These are phyloP conservation scores for Argyrosomus japonicus DNA, from an alignment of 2,113 vertebrate species.

Conservation along the genomic window DNA sequence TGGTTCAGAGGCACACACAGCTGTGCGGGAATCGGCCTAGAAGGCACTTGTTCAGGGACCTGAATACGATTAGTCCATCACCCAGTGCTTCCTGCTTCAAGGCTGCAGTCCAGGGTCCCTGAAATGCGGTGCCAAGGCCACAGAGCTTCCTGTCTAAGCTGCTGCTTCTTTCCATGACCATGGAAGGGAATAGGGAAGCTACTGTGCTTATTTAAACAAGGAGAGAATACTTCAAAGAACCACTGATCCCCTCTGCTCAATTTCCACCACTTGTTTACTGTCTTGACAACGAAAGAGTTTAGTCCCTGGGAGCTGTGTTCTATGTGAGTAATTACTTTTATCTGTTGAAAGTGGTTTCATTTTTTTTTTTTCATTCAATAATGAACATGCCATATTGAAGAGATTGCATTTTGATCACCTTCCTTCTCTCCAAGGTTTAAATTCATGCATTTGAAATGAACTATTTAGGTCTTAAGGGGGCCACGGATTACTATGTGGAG, in stretches of 20 bases:
- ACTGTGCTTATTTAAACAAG: conserved; percentile 72
- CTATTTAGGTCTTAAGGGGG: conserved; percentile 27
- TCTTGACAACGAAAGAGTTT: conserved; percentile 66
- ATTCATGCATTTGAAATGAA: conserved; percentile 44
- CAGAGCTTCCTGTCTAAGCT: conserved; percentile 70
- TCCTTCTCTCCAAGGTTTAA: conserved; percentile 37
- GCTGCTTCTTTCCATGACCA: conserved; percentile 28
- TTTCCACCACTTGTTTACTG: conserved; percentile 74
- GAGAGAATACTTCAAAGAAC: conserved; percentile 72
- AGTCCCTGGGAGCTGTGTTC: conserved; percentile 47
- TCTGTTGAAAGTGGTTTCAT: conserved; percentile 43
- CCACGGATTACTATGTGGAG: neutral
- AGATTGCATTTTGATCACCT: conserved; percentile 59
- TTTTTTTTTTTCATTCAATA: conserved; percentile 34
- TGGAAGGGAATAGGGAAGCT: conserved; percentile 60
- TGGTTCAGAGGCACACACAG: conserved; percentile 71
- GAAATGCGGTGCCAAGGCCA: conserved; percentile 66
- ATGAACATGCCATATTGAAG: conserved; percentile 49
- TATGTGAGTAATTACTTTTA: conserved; percentile 60
- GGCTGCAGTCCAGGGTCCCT: conserved; percentile 65
- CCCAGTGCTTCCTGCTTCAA: conserved; percentile 62
- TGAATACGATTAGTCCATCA: conserved; percentile 74
- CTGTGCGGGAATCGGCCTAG: conserved; percentile 68
- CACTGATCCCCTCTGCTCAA: conserved; percentile 59
- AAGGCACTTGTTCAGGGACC: conserved; percentile 73